Evolutionary conservation across 1,140 invertebrate species (phyloP).

Genomic region (Halictus rubicundus): DNA sequence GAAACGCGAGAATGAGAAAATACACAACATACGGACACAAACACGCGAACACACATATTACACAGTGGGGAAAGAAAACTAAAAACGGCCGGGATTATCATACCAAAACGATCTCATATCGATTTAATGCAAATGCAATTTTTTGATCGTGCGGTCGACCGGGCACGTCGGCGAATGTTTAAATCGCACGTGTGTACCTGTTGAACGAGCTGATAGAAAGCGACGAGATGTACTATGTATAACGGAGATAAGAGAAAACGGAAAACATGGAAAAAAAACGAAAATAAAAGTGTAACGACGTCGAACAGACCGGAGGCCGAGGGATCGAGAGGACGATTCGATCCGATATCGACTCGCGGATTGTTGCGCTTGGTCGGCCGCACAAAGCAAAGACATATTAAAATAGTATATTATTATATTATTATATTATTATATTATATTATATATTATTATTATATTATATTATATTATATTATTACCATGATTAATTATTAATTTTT

Average conservation of each 20-base stretch:
- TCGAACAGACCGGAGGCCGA: too few relatives aligned
- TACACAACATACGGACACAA: neutral
- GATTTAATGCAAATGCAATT: conserved; percentile 76
- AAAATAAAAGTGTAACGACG: too few relatives aligned
- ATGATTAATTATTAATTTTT: conserved; percentile 55
- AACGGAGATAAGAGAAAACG: too few relatives aligned
- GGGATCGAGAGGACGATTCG: too few relatives aligned
- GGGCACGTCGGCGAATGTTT: neutral
- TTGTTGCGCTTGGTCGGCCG: conserved; percentile 66
- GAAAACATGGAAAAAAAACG: too few relatives aligned
- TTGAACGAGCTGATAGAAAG: too few relatives aligned
- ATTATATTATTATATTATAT: conserved; percentile 50
- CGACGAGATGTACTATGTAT: too few relatives aligned
- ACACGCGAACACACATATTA: neutral
- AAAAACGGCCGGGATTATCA: conserved; percentile 74
- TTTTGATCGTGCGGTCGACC: conserved; percentile 71
- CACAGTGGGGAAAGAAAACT: neutral
- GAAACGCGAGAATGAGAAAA: neutral
- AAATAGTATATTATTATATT: conserved; percentile 46
- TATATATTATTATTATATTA: conserved; percentile 33
- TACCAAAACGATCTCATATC: conserved; percentile 80
- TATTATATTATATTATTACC: conserved; percentile 63
- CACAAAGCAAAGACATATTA: conserved; percentile 71
- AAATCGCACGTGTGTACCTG: too few relatives aligned
- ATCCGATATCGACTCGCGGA: neutral